phyloP scores from a whole-genome alignment of 2,888 invertebrate species.

The Limnephilus auricula region DNA sequence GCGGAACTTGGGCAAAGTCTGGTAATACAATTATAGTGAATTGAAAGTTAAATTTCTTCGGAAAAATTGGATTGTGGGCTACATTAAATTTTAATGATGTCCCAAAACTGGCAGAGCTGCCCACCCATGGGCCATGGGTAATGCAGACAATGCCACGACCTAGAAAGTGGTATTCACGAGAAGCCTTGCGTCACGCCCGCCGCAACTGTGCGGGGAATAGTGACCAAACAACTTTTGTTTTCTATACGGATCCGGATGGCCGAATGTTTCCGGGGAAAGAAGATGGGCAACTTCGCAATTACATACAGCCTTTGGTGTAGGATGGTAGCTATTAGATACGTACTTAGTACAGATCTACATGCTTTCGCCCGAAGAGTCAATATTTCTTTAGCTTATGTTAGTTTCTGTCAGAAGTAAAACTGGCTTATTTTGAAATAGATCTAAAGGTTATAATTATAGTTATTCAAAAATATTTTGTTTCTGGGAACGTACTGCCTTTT shows the following conservation, averaged over 20 bases:
- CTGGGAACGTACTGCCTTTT: not conserved
- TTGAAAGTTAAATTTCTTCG: not conserved
- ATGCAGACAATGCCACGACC: constrained; percentile 28
- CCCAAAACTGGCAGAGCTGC: not conserved
- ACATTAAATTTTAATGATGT: not conserved
- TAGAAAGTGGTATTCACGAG: constrained; percentile 13
- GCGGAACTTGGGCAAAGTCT: not conserved
- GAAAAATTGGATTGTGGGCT: not conserved
- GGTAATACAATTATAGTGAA: not conserved
- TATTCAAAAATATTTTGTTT: not conserved
- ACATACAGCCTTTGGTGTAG: not conserved
- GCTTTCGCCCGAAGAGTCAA: no score
- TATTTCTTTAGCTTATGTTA: not conserved
- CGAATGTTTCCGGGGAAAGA: not conserved
- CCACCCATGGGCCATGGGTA: not conserved
- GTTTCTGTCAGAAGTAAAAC: not conserved
- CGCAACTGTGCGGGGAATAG: constrained; percentile 4
- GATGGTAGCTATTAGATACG: no score
- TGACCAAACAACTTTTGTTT: constrained; percentile 27
- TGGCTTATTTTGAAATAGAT: not conserved
- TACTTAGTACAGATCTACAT: no score
- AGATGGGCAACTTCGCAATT: not conserved
- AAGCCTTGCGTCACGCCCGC: constrained; percentile 23
- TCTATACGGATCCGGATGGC: constrained; percentile 11
- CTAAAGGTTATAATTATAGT: not conserved